Conservation (phyloP, 2,888 invertebrate genomes). For the Amiota communis region DNA sequence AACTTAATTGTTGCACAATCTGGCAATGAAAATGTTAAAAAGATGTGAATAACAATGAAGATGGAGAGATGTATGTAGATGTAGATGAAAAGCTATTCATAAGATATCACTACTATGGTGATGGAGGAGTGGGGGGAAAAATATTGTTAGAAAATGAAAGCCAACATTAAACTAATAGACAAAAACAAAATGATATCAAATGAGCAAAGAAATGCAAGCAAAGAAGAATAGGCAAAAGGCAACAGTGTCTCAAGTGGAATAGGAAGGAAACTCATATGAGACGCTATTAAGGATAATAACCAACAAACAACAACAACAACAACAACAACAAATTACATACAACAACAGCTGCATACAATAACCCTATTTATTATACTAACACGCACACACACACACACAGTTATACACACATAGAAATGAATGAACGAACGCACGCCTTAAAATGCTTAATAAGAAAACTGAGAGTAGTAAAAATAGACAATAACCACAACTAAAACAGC, state of each 20-base stretch:
- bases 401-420: neutral
- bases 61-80: too few species aligned
- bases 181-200: slow-evolving; percentile 2
- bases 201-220: neutral
- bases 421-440: neutral
- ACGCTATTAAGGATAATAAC: slow-evolving; percentile 57
- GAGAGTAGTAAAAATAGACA: too few species aligned
- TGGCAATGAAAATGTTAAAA: neutral
- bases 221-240: neutral
- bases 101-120: neutral
- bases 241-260: neutral
- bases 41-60: neutral
- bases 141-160: neutral
- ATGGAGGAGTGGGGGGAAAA: neutral
- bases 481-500: neutral
- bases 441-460: neutral
- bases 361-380: slow-evolving; percentile 42
- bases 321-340: slow-evolving; percentile 32
- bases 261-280: neutral
- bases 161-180: neutral
- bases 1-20: slow-evolving; percentile 55
- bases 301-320: slow-evolving; percentile 44
- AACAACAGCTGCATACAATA: slow-evolving; percentile 58
- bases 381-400: slow-evolving; percentile 11
- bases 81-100: too few species aligned